phyloP scores from a whole-genome alignment of 1,140 invertebrate genomes.

The Dinoponera quadriceps region DNA sequence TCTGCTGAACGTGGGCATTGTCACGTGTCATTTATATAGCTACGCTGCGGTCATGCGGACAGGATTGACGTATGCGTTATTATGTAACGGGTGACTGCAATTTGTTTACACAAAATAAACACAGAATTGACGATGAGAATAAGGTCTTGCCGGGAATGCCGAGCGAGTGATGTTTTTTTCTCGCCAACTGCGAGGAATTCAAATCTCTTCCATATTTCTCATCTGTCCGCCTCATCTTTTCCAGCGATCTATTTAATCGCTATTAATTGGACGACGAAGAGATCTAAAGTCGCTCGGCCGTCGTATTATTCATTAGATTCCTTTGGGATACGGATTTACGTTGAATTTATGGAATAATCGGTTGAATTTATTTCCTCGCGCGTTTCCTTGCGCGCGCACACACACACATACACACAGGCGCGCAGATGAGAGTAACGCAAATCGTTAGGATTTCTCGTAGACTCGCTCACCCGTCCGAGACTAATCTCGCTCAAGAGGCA shows the following conservation, averaged over 20 bases:
- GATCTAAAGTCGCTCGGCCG: not conserved
- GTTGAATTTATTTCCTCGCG: constrained; percentile 4
- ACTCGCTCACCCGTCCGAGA: not conserved
- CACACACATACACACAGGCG: too few species aligned
- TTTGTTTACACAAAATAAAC: constrained; percentile 33
- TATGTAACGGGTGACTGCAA: constrained; percentile 24
- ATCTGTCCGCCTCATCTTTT: not conserved
- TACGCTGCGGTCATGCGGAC: not conserved
- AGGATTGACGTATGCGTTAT: not conserved
- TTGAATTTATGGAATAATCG: too few species aligned
- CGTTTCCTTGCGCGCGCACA: too few species aligned
- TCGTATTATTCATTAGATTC: not conserved
- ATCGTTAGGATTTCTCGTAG: too few species aligned
- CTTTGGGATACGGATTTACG: not conserved
- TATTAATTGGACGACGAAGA: not conserved
- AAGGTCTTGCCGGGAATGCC: not conserved
- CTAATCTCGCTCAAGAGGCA: not conserved
- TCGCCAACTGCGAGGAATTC: not conserved
- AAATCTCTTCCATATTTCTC: not conserved
- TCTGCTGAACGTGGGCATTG: too few species aligned
- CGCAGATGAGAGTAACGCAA: too few species aligned
- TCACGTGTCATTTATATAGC: constrained; percentile 13
- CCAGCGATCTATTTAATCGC: constrained; percentile 5
- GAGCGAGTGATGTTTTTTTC: not conserved
- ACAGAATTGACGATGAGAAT: not conserved